Conservation (phyloP, 2,797 vertebrate species). For the Hipposideros larvatus region DNA sequence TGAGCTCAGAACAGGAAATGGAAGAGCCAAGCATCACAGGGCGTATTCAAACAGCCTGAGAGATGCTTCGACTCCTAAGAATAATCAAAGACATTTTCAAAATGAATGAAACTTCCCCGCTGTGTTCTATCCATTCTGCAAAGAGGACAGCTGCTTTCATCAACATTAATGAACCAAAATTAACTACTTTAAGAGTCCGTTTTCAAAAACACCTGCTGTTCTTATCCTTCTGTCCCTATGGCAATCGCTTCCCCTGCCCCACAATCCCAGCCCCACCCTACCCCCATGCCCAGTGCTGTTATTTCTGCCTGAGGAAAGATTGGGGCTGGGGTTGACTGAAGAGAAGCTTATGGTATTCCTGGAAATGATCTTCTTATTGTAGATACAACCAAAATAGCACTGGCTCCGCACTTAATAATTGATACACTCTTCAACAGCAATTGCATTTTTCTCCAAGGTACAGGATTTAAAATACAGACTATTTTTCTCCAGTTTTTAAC, state of each 20-base stretch:
- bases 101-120: slow-evolving; percentile 58
- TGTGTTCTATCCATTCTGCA: slow-evolving; percentile 49
- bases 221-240: slow-evolving; percentile 24
- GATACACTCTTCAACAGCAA: slow-evolving; percentile 58
- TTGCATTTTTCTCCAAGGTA: slow-evolving; percentile 55
- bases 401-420: slow-evolving; percentile 67
- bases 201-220: slow-evolving; percentile 65
- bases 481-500: slow-evolving; percentile 49
- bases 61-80: background rate
- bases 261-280: background rate
- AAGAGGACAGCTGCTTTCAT: slow-evolving; percentile 58
- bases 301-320: slow-evolving; percentile 43
- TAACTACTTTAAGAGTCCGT: slow-evolving; percentile 57
- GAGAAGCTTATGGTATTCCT: slow-evolving; percentile 5
- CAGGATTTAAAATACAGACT: slow-evolving; percentile 57
- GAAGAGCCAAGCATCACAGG: background rate
- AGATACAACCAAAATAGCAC: slow-evolving; percentile 71
- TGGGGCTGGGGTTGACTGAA: slow-evolving; percentile 10
- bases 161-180: slow-evolving; percentile 70
- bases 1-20: background rate
- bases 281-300: background rate
- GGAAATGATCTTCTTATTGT: slow-evolving; percentile 72
- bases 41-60: background rate
- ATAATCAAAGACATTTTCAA: slow-evolving; percentile 65
- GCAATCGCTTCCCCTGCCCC: background rate